A percentile compares a stretch with the other conserved stretches of the same genome.
These are phyloP conservation scores for Eutolmus rufibarbis DNA, from an alignment of 2,888 invertebrate species.

Conservation along the genomic window DNA sequence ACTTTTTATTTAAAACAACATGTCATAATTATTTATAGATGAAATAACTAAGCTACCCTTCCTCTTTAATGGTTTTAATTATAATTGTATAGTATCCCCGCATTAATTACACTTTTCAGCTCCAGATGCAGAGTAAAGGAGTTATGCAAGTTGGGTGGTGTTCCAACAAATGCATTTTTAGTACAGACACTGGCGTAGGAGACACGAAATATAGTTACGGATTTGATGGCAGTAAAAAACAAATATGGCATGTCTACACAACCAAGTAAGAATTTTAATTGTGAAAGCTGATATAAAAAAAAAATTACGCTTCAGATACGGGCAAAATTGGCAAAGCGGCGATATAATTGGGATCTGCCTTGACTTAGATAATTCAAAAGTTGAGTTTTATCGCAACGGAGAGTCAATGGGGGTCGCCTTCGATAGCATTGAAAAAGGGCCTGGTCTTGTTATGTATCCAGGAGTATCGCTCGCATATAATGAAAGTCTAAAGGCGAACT, in stretches of 20 bases:
- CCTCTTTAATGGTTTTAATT: neutral
- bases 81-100: neutral
- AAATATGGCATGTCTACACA: constrained; percentile 63
- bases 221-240: constrained; percentile 65
- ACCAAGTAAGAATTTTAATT: constrained; percentile 53
- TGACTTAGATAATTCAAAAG: constrained; percentile 74
- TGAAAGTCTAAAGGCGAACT: constrained; percentile 80
- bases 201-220: constrained; percentile 81
- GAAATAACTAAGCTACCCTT: too few relatives aligned
- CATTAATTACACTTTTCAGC: constrained; percentile 51
- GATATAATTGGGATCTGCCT: constrained; percentile 81
- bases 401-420: constrained; percentile 78
- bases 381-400: constrained; percentile 78
- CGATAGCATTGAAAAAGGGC: constrained; percentile 72
- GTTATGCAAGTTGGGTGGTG: constrained; percentile 91
- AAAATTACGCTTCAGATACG: constrained; percentile 65
- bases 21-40: too few relatives aligned
- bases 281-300: neutral
- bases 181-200: constrained; percentile 80
- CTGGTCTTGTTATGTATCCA: constrained; percentile 80
- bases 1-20: too few relatives aligned
- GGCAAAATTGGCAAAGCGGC: constrained; percentile 81
- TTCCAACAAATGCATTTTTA: constrained; percentile 76
- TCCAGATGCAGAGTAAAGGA: constrained; percentile 81
- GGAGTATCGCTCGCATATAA: constrained; percentile 79